Evolutionary conservation across 2,797 vertebrate species (phyloP), one percentile per base, ranked within the genome.

Genomic region (Pagetopsis macropterus): DNA sequence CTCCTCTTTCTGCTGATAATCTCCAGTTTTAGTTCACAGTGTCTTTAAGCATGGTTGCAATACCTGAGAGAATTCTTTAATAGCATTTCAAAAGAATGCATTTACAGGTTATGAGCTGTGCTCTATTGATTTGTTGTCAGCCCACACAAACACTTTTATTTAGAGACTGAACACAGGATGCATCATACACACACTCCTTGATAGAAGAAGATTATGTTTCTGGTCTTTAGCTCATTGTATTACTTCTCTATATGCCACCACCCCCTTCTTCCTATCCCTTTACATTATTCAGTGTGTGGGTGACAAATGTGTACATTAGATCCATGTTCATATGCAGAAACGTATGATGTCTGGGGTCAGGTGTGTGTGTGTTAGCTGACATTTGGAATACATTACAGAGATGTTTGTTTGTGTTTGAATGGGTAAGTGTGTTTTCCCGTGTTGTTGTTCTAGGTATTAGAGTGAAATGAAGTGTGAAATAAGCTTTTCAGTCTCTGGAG

Each of bases 391-490:
- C 61, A 81, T 84, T 69, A 76, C 58, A 23, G 70, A 71, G n/a
- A 33, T 65, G 31, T 76, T 65, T 87, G 63, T 71, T 58, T 72
- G 74, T 50, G 65, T 73, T 23, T 59, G 54, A 75, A 49, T 48
- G 81, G 76, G 66, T 79, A 64, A 52, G 54, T 76, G 69, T 78
- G 54, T 65, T 64, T 75, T 70, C 59, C 45, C 2, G 4, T 83
- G 89, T 87, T 87, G 89, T 89, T 90, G 87, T 92, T 89, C 68
- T 79, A 87, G 88, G 92, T 93, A 94, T 93, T 92, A 93, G 92
- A 93, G 91, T 91, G 84, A 93, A 94, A 95, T 94, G 93, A 94
- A 91, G 92, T 93, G 93, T 95, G 93, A 95, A 95, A 95, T 94
- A 94, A 94, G 92, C 91, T 94, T 88, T 89, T 92, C 90, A 89